Base-by-base conservation (phyloP, 2,113 vertebrate genomes). In the Lasiurus cinereus region DNA sequence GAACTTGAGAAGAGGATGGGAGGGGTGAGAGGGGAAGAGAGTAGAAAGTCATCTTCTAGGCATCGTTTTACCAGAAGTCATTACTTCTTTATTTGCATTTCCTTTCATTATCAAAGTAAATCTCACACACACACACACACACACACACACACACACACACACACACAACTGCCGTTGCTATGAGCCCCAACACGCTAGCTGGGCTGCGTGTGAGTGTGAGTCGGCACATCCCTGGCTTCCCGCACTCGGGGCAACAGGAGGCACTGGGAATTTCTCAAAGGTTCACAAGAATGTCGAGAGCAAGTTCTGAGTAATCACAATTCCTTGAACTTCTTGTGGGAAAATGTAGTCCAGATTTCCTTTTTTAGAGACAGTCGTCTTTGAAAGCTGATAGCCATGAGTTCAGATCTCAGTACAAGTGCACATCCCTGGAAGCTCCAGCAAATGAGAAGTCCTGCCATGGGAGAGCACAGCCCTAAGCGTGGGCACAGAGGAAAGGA, bases 1-100 rank as follows among this genome's bases (percentile, higher is more conserved):
- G 24, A n/a, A n/a, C 64, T 73, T 13, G 48, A 91, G 21, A 79
- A 56, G 69, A 91, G 33, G 67, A 22, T 29, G 11, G n/a, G 93
- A 21, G 31, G 83, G 59, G 27, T 29, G 85, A 59, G 50, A 86
- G 7, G 70, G 11, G 48, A 1, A 54, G 50, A 43, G 59, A 95
- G 11, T 14, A 96, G 88, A 39, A 91, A 80, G 88, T 88, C 11
- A 62, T 94, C 48, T 96, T 96, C 69, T 33, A 95, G 82, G 73
- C 82, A 69, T 73, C 84, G 93, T 85, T 83, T 97, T 96, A 94
- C 96, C 94, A 93, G 94, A 97, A 97, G 92, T 88, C 88, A 85
- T 95, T 87, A 67, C 33, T 95, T 72, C 88, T 95, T 94, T 93
- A 96, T 94, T 97, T 97, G 91, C 94, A 96, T 96, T 94, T 97